Base-by-base conservation (phyloP, 2,888 invertebrate species). In the Noctua fimbriata region DNA sequence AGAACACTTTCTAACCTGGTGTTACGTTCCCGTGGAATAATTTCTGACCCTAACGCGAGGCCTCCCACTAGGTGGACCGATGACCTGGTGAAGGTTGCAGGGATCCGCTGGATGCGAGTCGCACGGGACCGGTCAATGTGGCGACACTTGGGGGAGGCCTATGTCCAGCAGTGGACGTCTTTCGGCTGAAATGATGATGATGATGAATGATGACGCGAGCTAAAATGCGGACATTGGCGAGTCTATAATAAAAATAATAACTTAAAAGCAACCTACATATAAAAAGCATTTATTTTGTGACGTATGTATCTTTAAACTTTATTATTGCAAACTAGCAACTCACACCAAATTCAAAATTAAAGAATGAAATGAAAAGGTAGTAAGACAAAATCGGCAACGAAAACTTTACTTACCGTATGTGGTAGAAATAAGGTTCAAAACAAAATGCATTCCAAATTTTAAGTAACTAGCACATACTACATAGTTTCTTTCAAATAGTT, bases 401-500 rank as follows among this genome's bases (percentile, higher is more conserved):
- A 72, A 82, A 72, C 24, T 66, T 63, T 63, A 44, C 14, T 21
- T 18, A 58, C 24, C 18, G 1, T 52, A 3, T 6, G 4, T 21
- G 1, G n/a, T 10, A 60, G 28, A 16, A 14, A 16, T 24, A 49
- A 55, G 9, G n/a, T 41, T 55, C 24, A 69, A 73, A 72, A 78
- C 63, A 36, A 36, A 4, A n/a, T 21, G 14, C 16, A 65, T 47
- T 36, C 3, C 16, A 78, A 21, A 70, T 52, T 70, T 41, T 32
- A 69, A 69, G 47, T 49, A 12, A 21, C 65, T 47, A 21, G 32
- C 63, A n/a, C 79, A 69, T 58, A 28, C 49, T 73, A 14, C 69
- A 73, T 63, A 81, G 70, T 78, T 73, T 63, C 36, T 49, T 78
- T 47, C n/a, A 70, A 74, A 55, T 76, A 78, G 74, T 82, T 76